A percentile compares a stretch with the other conserved stretches of the same genome.
Evolutionary conservation across 1,140 invertebrate species (phyloP).

Genomic region (Caenorhabditis latens): DNA sequence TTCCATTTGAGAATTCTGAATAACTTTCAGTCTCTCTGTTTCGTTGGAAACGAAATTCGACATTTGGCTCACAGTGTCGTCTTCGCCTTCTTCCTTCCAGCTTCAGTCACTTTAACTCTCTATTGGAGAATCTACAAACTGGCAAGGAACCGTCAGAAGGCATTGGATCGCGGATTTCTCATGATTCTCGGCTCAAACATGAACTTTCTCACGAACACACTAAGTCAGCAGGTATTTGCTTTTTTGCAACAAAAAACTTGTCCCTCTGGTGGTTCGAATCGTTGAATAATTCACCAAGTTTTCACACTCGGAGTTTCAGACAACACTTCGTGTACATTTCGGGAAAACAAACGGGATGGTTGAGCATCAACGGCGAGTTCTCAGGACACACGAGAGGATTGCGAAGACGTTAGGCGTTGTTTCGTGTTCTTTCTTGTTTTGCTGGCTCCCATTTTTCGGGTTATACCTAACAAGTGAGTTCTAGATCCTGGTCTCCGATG

Average conservation of each 20-base stretch:
- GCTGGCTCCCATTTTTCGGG: slow-evolving; percentile 80
- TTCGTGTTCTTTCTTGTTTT: slow-evolving; percentile 79
- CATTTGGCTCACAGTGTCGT: slow-evolving; percentile 77
- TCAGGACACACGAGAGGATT: slow-evolving; percentile 79
- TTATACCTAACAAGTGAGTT: slow-evolving; percentile 78
- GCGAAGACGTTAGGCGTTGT: slow-evolving; percentile 80
- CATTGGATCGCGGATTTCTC: slow-evolving; percentile 76
- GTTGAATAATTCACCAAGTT: slow-evolving; percentile 38
- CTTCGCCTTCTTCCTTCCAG: slow-evolving; percentile 77
- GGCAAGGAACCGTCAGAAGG: slow-evolving; percentile 75
- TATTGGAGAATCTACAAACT: slow-evolving; percentile 77
- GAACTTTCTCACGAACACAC: slow-evolving; percentile 76
- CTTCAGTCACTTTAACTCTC: slow-evolving; percentile 75
- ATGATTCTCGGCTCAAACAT: slow-evolving; percentile 78
- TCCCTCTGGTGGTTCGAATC: background rate
- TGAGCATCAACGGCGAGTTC: slow-evolving; percentile 75
- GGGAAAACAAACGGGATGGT: slow-evolving; percentile 77
- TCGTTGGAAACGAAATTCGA: slow-evolving; percentile 77
- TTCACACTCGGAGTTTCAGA: slow-evolving; percentile 67
- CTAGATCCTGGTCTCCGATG: background rate
- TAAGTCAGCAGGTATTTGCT: slow-evolving; percentile 65
- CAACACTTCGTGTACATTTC: slow-evolving; percentile 75
- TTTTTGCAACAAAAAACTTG: background rate
- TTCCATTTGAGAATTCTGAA: background rate
- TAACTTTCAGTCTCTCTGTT: slow-evolving; percentile 72